Base-by-base conservation (phyloP, 2,888 invertebrate genomes). In the Resseliella maxima region DNA sequence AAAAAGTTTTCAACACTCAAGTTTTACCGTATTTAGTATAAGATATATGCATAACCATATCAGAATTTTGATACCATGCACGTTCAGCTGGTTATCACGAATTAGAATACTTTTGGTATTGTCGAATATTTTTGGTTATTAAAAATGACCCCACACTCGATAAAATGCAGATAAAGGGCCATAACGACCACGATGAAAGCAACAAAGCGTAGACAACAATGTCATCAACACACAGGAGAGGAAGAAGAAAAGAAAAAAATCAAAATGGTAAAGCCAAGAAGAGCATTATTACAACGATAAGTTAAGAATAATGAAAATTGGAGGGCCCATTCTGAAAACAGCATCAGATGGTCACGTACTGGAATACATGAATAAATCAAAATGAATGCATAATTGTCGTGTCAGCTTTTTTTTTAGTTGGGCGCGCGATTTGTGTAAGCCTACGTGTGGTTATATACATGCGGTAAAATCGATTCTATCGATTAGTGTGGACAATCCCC, bases 321-420 rank as follows among this genome's bases (percentile, higher is more conserved):
- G 59, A 59, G 24, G 31, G 31, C 24, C 27, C 72, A 72, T 72
- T 72, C 18, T 12, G 2, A 72, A n/a, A n/a, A 72, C 31, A 35
- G 36, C 83, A n/a, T 83, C 83, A 83, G 36, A 38, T 83, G 83
- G 38, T 83, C 83, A 83, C 38, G 83, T 83, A 38, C 83, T 38
- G 83, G 83, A 83, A 83, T 83, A 83, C 38, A 38, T 83, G 83
- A 83, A 83, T 83, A 83, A 83, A 83, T 83, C 83, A 83, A 83
- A 83, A 83, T 83, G 83, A 83, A 83, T 38, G 36, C 38, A 83
- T 83, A 83, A 83, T 83, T 83, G 83, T 83, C 38, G 83, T 83
- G 83, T 83, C 38, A 83, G 83, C 83, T 18, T 36, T 83, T 83
- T 83, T 38, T 54, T 31, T 18, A 83, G 21, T 38, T 38, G 72